phyloP scores from a whole-genome alignment of 2,888 invertebrate genomes.

The Sphaeridia pumilis region DNA sequence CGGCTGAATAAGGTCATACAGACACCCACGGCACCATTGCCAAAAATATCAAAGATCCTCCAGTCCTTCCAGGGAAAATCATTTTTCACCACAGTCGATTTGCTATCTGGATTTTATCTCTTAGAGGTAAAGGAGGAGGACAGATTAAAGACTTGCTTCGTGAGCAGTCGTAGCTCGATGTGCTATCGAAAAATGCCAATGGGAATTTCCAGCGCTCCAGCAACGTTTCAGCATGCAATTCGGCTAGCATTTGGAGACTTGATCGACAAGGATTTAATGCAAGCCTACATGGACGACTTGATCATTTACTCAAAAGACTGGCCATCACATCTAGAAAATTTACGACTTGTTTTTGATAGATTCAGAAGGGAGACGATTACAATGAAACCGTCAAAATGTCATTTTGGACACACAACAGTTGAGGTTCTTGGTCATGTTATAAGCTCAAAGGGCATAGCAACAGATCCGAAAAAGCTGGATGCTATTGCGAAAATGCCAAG shows the following conservation, averaged over 20 bases:
- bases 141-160: constrained; percentile 2
- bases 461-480: too few species aligned
- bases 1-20: neutral
- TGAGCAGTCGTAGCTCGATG: neutral
- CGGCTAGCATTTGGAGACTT: too few species aligned
- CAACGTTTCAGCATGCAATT: too few species aligned
- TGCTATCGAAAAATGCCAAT: neutral
- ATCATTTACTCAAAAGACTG: neutral
- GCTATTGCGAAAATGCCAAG: neutral
- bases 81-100: neutral
- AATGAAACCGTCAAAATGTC: too few species aligned
- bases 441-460: too few species aligned
- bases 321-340: neutral
- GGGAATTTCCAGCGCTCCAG: neutral
- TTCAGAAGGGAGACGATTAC: too few species aligned
- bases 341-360: neutral
- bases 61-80: neutral
- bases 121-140: neutral
- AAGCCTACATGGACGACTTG: neutral
- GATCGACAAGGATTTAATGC: too few species aligned
- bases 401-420: too few species aligned
- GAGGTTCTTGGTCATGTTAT: too few species aligned
- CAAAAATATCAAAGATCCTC: neutral
- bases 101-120: neutral
- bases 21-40: neutral